Evolutionary conservation across 2,113 vertebrate genomes (phyloP).

Genomic region (Alligator mississippiensis): DNA sequence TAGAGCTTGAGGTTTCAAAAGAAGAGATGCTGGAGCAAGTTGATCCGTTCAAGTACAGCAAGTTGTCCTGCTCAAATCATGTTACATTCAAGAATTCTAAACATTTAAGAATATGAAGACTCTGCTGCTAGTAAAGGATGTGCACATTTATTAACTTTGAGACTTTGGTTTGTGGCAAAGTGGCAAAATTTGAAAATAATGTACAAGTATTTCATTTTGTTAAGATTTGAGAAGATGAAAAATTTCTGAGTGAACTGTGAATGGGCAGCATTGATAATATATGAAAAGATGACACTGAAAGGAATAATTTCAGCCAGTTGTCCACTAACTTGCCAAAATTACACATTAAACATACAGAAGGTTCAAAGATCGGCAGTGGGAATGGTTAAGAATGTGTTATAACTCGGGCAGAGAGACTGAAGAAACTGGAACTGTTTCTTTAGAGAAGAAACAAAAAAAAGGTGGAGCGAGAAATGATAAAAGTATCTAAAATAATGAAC

Average conservation of each 20-base stretch:
- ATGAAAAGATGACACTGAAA: background rate
- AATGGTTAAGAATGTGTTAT: background rate
- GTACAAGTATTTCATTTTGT: background rate
- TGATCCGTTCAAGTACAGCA: background rate
- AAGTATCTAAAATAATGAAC: background rate
- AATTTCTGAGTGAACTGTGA: background rate
- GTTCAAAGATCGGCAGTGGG: background rate
- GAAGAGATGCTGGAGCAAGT: background rate
- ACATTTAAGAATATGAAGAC: background rate
- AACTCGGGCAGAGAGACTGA: background rate
- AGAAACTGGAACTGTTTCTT: background rate
- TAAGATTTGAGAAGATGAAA: background rate
- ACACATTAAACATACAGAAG: background rate
- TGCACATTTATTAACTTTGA: background rate
- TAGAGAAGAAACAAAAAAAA: background rate
- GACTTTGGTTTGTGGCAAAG: background rate
- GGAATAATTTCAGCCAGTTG: background rate
- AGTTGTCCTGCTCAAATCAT: background rate
- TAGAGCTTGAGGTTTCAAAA: background rate
- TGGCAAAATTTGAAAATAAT: background rate
- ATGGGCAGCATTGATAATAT: background rate
- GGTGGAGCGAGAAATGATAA: background rate
- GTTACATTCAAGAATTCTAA: background rate
- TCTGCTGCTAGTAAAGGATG: accelerated
- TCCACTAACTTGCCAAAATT: background rate